Evolutionary conservation across 2,797 vertebrate genomes (phyloP).

Genomic region (Melopsittacus undulatus): DNA sequence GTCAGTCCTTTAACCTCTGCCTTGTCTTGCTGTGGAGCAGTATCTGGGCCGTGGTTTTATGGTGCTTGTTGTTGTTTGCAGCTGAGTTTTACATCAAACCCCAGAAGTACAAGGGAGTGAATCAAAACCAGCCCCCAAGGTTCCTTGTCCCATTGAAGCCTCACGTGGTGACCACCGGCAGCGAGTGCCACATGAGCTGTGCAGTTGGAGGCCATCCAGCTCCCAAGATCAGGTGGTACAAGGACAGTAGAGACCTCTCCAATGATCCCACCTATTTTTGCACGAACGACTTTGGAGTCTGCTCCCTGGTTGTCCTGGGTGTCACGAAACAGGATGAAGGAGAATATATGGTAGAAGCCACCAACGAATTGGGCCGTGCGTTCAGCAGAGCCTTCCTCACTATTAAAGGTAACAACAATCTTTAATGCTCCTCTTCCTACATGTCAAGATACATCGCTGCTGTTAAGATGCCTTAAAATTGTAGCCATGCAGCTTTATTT

Average conservation of each 20-base stretch:
- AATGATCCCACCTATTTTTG: conserved; percentile 79
- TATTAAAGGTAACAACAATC: conserved; percentile 78
- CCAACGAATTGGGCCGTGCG: conserved; percentile 79
- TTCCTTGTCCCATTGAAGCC: conserved; percentile 84
- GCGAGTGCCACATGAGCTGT: conserved; percentile 89
- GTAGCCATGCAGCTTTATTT: background rate
- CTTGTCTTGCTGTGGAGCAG: background rate
- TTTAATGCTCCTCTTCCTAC: background rate
- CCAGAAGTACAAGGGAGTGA: conserved; percentile 64
- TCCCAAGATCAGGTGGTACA: conserved; percentile 86
- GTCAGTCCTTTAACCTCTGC: background rate
- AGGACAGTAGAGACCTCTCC: conserved; percentile 81
- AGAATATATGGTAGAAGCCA: conserved; percentile 80
- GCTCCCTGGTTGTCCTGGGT: conserved; percentile 82
- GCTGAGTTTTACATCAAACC: conserved; percentile 71
- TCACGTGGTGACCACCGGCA: conserved; percentile 83
- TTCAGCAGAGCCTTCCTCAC: conserved; percentile 81
- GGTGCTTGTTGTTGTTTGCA: conserved; percentile 40
- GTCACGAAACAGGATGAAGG: conserved; percentile 81
- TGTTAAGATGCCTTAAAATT: background rate
- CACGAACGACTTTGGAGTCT: conserved; percentile 86
- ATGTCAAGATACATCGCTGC: background rate
- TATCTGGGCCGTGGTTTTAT: background rate
- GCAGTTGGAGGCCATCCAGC: conserved; percentile 84
- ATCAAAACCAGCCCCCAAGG: conserved; percentile 77